Conservation (phyloP, 2,888 invertebrate species). For the Esperia sulphurella region DNA sequence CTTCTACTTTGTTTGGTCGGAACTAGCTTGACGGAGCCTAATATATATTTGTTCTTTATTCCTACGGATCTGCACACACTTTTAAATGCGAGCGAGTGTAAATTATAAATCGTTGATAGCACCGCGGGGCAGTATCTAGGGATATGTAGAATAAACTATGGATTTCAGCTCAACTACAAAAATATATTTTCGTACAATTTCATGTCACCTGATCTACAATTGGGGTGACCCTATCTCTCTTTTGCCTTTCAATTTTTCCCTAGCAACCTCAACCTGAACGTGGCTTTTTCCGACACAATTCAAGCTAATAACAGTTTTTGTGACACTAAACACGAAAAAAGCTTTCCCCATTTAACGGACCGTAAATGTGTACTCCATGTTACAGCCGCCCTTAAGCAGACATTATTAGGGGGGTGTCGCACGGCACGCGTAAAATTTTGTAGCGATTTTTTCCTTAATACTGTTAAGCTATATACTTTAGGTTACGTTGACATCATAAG, state of each 20-base stretch:
- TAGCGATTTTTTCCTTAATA: constrained; percentile 71
- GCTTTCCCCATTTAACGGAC: constrained; percentile 77
- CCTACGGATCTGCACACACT: no score
- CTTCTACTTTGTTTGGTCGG: no score
- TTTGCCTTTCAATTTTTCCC: constrained; percentile 8
- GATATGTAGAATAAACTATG: no score
- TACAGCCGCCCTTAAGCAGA: constrained; percentile 76
- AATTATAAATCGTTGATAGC: no score
- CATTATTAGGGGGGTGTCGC: constrained; percentile 75
- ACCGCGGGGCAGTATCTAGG: no score
- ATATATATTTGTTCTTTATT: no score
- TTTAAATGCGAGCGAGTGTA: no score
- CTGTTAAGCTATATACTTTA: constrained; percentile 54
- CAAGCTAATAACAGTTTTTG: constrained; percentile 78
- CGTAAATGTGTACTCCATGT: constrained; percentile 78
- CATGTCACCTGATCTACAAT: background rate
- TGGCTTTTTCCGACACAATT: constrained; percentile 59
- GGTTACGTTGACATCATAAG: constrained; percentile 65
- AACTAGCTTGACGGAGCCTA: no score
- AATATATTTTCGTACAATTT: background rate
- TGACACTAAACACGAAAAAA: constrained; percentile 79
- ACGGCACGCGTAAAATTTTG: constrained; percentile 71
- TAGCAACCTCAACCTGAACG: constrained; percentile 25
- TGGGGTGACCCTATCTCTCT: background rate
- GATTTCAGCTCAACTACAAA: background rate